Evolutionary conservation across 2,113 vertebrate species (phyloP), one percentile per base, ranked within the genome.

Genomic region (Blennius ocellaris): DNA sequence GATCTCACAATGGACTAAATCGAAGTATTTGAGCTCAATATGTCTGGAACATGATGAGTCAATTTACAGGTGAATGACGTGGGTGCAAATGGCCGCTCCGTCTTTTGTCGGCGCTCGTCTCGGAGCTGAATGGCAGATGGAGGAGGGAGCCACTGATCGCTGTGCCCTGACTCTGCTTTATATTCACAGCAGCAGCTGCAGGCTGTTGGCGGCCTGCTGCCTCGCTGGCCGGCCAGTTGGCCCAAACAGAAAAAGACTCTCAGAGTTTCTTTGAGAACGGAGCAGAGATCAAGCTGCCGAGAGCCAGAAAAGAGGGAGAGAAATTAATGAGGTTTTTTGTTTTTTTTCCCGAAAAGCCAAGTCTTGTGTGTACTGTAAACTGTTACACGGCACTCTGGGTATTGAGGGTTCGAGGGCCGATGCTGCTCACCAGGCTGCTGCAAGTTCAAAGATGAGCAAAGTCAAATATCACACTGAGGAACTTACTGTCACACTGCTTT

Each of bases 151-250:
- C 5, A 80, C 40, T 62, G 78, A 84, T 80, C 51, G 45, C 52
- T 83, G 87, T 61, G 7, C 61, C 60, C 51, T 10, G 47, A 65
- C 73, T 53, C 49, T 78, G 69, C 55, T 87, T 82, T 76, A 65
- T 40, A 82, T 84, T 84, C 78, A 21, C 55, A 43, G 76, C 73
- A 56, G 62, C 77, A 64, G 78, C 70, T 64, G 61, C 58, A 50
- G 76, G 47, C 84, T 67, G 73, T 44, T 72, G 69, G 87, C 64
- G 71, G 74, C 70, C 76, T 41, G 72, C 45, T 78, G 80, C 59
- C 80, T 17, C 59, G 56, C 47, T 47, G 44, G 21, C 63, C 38
- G 58, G 8, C 70, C 84, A 68, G 71, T 74, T 79, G 73, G 81
- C 84, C 15, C 4, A 11, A 65, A 60, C 58, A 72, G 50, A 48